Percentiles rank a stretch among this genome's conserved stretches.
These are phyloP conservation scores for Drosophila ercepeae DNA, from an alignment of 1,140 invertebrate species.

Conservation along the genomic window DNA sequence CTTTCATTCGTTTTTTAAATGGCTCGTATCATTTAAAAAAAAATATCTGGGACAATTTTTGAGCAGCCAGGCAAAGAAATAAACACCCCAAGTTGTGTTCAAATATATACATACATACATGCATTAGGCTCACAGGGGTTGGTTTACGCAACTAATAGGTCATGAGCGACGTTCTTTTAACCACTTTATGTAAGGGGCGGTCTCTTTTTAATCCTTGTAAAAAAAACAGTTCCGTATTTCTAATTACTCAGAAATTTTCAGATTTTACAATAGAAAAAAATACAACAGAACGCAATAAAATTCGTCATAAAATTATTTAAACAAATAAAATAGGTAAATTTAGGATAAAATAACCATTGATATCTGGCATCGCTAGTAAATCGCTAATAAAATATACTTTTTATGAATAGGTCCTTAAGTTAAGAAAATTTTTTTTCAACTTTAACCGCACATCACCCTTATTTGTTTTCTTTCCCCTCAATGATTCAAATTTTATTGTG, in stretches of 20 bases:
- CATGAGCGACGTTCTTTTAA: constrained; percentile 39
- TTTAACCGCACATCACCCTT: constrained; percentile 13
- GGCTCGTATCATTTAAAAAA: constrained; percentile 50
- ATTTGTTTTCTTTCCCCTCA: background rate
- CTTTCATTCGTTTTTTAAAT: constrained; percentile 28
- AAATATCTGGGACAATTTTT: constrained; percentile 45
- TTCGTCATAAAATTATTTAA: background rate
- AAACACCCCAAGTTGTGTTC: constrained; percentile 4
- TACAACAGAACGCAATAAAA: background rate
- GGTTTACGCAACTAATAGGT: constrained; percentile 23
- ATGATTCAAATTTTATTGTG: constrained; percentile 57
- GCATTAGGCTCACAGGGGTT: constrained; percentile 46
- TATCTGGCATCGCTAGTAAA: too few species aligned
- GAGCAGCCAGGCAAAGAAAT: constrained; percentile 32
- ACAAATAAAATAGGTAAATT: background rate
- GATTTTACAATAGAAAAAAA: constrained; percentile 38
- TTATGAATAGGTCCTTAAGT: too few species aligned
- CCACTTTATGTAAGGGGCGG: constrained; percentile 35
- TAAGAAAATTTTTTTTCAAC: constrained; percentile 1
- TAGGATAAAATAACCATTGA: too few species aligned
- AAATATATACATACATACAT: background rate
- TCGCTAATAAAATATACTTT: too few species aligned
- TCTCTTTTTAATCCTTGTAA: constrained; percentile 33
- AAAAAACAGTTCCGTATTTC: constrained; percentile 38
- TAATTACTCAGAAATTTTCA: constrained; percentile 62